phyloP scores from a whole-genome alignment of 2,888 invertebrate genomes.

The Erannis defoliaria region DNA sequence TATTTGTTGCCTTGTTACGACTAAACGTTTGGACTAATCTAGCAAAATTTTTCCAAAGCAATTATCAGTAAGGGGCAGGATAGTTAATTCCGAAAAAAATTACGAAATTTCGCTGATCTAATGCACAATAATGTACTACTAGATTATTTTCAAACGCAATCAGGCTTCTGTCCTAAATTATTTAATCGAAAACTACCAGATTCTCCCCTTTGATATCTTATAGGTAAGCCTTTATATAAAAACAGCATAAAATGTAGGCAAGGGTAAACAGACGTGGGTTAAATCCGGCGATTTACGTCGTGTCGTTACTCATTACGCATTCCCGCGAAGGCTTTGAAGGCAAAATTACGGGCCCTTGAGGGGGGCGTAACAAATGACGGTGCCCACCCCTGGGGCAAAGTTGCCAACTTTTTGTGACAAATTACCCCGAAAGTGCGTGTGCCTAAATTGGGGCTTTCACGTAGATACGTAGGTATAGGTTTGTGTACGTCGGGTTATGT shows the following conservation, averaged over 20 bases:
- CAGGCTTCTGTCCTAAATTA: background rate
- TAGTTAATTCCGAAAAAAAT: too few relatives aligned
- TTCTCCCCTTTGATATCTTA: background rate
- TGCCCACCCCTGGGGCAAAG: slow-evolving; percentile 67
- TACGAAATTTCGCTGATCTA: too few relatives aligned
- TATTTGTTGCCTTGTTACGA: too few relatives aligned
- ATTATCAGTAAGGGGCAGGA: too few relatives aligned
- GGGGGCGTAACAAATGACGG: slow-evolving; percentile 76
- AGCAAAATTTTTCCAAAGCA: too few relatives aligned
- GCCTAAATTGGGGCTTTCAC: slow-evolving; percentile 59
- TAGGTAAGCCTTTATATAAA: slow-evolving; percentile 2
- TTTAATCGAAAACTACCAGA: background rate
- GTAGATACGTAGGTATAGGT: slow-evolving; percentile 19
- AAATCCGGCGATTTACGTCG: slow-evolving; percentile 79
- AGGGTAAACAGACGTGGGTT: slow-evolving; percentile 63
- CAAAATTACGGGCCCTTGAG: slow-evolving; percentile 81
- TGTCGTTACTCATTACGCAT: slow-evolving; percentile 82
- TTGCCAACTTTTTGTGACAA: slow-evolving; percentile 84
- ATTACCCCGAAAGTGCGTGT: slow-evolving; percentile 79
- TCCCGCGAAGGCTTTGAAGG: slow-evolving; percentile 82
- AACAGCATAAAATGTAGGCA: slow-evolving; percentile 38
- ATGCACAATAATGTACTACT: too few relatives aligned
- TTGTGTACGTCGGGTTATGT: slow-evolving; percentile 7
- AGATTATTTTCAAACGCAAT: too few relatives aligned
- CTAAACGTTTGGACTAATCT: too few relatives aligned